Percentiles rank a stretch among this genome's conserved stretches.
Conservation (phyloP, 2,113 vertebrate genomes). For the Nothobranchius kuhntae region DNA sequence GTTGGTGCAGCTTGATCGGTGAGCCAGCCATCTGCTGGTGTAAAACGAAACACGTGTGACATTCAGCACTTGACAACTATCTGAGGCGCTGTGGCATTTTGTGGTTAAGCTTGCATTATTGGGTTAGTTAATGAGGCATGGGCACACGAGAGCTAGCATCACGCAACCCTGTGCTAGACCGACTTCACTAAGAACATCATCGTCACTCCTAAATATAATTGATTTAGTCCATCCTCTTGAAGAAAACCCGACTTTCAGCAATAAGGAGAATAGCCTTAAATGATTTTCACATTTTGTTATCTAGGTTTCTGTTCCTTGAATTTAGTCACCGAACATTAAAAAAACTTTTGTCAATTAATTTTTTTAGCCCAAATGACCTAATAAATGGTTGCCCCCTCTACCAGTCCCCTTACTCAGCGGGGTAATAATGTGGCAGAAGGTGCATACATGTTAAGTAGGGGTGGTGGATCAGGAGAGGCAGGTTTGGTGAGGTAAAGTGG, state of each 20-base stretch:
- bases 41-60: conserved; percentile 48
- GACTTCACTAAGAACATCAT: conserved; percentile 6
- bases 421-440: conserved; percentile 70
- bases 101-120: conserved; percentile 54
- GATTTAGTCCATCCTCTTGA: too few relatives aligned
- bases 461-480: conserved; percentile 73
- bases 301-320: too few relatives aligned
- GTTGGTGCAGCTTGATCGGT: neutral
- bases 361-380: neutral
- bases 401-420: conserved; percentile 6
- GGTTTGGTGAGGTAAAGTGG: conserved; percentile 84
- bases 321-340: neutral
- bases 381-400: neutral
- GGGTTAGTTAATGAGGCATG: conserved; percentile 8
- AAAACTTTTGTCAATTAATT: neutral
- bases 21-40: conserved; percentile 36
- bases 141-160: conserved; percentile 26
- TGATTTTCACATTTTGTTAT: too few relatives aligned
- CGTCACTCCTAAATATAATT: too few relatives aligned
- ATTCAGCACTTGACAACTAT: conserved; percentile 42
- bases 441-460: conserved; percentile 43
- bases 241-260: too few relatives aligned
- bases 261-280: too few relatives aligned
- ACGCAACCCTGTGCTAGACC: conserved; percentile 32
- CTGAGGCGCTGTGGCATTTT: conserved; percentile 27